Base-by-base conservation (phyloP, 2,113 vertebrate species). In the Oncorhynchus nerka region DNA sequence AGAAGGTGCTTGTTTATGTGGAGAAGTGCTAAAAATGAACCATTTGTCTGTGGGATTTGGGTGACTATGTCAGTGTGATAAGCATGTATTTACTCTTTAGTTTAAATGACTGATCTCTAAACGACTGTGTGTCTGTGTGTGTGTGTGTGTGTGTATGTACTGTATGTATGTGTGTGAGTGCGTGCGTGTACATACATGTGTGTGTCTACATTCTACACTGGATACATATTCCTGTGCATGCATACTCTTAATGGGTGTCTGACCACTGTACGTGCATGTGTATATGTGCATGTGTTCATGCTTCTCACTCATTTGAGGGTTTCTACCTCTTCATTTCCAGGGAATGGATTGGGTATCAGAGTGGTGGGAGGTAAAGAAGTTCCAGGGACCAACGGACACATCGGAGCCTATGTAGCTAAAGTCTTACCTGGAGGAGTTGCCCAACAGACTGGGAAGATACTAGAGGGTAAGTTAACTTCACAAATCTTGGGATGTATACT, bases 281-380 rank as follows among this genome's bases (percentile, higher is more conserved):
- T 66, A 12, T 66, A 24, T 66, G 64, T 30, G 65, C n/a, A n/a
- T 67, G 26, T 32, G 65, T 67, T 3, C 15, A 30, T 32, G 65
- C 4, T 11, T 15, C 72, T 61, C 26, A 73, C 16, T 15, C 4
- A 4, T 16, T 5, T 20, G 45, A 20, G 45, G 22, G 22, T 75
- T 70, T 70, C 28, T 55, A 68, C 73, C 69, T 75, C 5, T 72
- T 72, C 62, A 9, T 83, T 78, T 84, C 73, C 87, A 99, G 97
- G 97, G 73, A 99, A 97, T 51, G 98, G 98, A 81, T 91, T 99
- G 79, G 98, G 98, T 80, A 97, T 99, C 79, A 93, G 95, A 83
- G 90, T 99, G 71, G 95, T 99, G 69, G 98, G 98, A 81, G 98
- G 98, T 59, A 99, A 99, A 90, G 97, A 99, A 83, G 96, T 99